Base-by-base conservation (phyloP, 2,888 invertebrate species). In the Artemia sinica region DNA sequence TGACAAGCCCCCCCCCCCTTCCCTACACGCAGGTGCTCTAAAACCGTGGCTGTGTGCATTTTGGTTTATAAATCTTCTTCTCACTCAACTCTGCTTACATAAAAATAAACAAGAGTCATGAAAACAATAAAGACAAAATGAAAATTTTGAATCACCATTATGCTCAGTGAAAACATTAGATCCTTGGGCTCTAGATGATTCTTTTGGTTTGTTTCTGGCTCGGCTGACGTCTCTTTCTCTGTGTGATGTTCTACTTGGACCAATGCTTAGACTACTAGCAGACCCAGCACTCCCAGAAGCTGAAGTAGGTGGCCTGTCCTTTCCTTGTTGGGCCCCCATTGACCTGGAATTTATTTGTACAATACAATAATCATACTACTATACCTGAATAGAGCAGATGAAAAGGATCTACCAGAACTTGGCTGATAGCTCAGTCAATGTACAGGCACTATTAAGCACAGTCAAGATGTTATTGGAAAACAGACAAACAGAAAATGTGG, bases 121-220 rank as follows among this genome's bases (percentile, higher is more conserved):
- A 70, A 70, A 71, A 41, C 68, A 71, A 67, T 41, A 41, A 41
- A 41, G 41, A 41, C 41, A 41, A 41, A 41, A 41, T 41, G 6
- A 41, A 41, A 41, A 5, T 41, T 63, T 65, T 49, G 68, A 83
- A 87, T 85, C 81, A 92, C 92, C 92, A 80, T 88, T 91, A 79
- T 92, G 92, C 82, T 92, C 92, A 63, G 91, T 91, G 81, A 92
- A 93, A 79, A 92, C 90, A 81, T 92, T 92, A 75, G 90, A 87
- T 76, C 89, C 88, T 76, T 88, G 86, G 76, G 85, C 84, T 79
- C 88, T 85, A 78, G 86, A 65, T 14, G 49, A 18, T 48, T 67
- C 41, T 18, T 65, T 50, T 41, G 68, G 49, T 8, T 58, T 66
- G 14, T 66, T 68, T 49, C 70, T 65, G 50, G 66, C 66, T 65